Evolutionary conservation across 1,140 invertebrate species (phyloP), one percentile per base, ranked within the genome.

Genomic region (Dysdera silvatica): DNA sequence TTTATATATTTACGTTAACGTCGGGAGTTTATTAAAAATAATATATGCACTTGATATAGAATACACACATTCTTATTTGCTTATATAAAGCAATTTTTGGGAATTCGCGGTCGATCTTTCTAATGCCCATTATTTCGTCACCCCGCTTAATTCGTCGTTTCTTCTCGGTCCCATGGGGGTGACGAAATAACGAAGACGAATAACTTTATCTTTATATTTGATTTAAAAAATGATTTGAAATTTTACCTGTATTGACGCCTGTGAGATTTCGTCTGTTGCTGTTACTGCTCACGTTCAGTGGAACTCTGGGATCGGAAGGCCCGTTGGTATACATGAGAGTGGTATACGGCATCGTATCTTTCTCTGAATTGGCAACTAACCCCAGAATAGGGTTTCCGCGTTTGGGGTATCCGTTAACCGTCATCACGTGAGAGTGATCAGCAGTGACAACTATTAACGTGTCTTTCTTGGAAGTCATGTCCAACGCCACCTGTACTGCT

Each of bases 401-500:
- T 20, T 51, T 49, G 1, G 73, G 60, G 37, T 71, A 74, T 2
- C 74, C 74, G 43, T 71, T 73, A 24, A 75, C 67, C 0, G 67
- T 70, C 26, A 75, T 54, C 7, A 69, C 69, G 23, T 75, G 74
- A 14, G 71, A 70, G 49, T 75, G 74, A 57, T 75, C 73, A 23
- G 74, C 71, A 0, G 70, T 71, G 4, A 75, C 62, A 10, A 75
- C 65, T 5, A 75, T 62, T 12, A 75, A 56, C 1, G 74, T 65
- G 48, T 69, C 62, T 28, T 69, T 51, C 56, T 58, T 10, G 55
- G 80, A 70, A 10, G 67, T 68, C 58, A 71, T 35, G 24, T 71
- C 66, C n/a, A 68, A 33, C 7, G 72, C 69, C 2, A 60, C 64
- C 35, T 65, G 32, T 10, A 74, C 57, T 8, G 73, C 73, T 20